These are phyloP conservation scores for Willisornis vidua DNA, from an alignment of 2,113 vertebrate species.

Conservation along the genomic window DNA sequence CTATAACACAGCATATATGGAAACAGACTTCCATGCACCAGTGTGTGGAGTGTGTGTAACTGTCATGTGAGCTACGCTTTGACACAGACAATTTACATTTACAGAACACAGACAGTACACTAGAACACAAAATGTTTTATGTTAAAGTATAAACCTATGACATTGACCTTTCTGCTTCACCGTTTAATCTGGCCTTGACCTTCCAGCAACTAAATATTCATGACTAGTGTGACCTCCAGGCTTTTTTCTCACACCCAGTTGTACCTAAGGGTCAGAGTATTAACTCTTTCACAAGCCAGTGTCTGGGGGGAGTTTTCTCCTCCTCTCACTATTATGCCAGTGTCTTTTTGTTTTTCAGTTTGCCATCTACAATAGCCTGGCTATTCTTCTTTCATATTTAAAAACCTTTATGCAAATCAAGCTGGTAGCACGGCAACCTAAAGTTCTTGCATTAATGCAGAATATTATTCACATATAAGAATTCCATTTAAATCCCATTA, in stretches of 20 bases:
- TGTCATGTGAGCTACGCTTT: background rate
- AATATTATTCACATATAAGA: constrained; percentile 80
- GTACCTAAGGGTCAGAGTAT: background rate
- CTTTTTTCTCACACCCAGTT: background rate
- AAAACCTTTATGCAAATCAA: constrained; percentile 81
- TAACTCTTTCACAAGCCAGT: background rate
- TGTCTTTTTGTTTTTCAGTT: background rate
- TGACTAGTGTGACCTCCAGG: background rate
- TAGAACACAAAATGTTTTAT: background rate
- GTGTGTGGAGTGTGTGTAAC: no score
- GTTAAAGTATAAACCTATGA: background rate
- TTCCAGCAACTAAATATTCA: constrained; percentile 43
- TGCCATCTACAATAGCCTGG: constrained; percentile 69
- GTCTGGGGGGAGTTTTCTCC: background rate
- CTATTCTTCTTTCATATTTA: constrained; percentile 76
- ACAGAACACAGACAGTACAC: background rate
- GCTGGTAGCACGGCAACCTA: constrained; percentile 60
- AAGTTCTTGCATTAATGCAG: constrained; percentile 76
- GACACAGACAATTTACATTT: background rate
- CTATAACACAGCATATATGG: background rate
- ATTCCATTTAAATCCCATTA: constrained; percentile 86
- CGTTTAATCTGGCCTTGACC: constrained; percentile 5
- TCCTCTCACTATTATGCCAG: background rate
- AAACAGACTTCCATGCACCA: background rate
- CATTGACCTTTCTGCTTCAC: constrained; percentile 1